Conservation (phyloP, 1,140 invertebrate species). For the Pristionchus pacificus region DNA sequence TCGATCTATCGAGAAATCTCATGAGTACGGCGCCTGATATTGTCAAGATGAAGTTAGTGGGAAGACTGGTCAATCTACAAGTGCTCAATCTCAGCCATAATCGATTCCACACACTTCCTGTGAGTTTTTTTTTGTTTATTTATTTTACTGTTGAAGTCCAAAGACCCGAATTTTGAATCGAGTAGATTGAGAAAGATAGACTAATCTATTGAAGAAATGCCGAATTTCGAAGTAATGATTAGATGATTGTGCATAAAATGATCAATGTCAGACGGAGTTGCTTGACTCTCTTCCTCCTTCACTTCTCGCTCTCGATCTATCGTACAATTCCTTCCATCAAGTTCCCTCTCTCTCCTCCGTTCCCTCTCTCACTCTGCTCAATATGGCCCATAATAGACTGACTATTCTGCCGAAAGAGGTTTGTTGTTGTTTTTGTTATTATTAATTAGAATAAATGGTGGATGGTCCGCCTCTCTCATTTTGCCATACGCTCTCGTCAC, state of each 20-base stretch:
- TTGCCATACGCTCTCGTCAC: too few species aligned
- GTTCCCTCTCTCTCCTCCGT: background rate
- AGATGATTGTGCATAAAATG: too few species aligned
- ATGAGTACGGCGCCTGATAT: background rate
- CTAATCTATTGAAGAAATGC: too few species aligned
- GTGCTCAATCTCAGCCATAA: background rate
- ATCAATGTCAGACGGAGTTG: too few species aligned
- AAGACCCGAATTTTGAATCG: background rate
- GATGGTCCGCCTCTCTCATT: too few species aligned
- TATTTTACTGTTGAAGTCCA: background rate
- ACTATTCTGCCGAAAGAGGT: background rate
- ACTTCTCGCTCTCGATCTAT: background rate
- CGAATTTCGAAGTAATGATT: too few species aligned
- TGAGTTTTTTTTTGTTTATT: background rate
- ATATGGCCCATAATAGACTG: conserved; percentile 3
- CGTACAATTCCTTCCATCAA: background rate
- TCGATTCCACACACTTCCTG: background rate
- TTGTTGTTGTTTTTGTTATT: too few species aligned
- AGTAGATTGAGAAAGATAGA: too few species aligned
- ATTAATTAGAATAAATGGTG: too few species aligned
- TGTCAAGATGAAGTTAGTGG: conserved; percentile 4
- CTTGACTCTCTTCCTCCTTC: background rate
- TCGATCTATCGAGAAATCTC: conserved; percentile 2
- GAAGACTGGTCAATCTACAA: background rate
- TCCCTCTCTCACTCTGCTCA: background rate